Conservation (phyloP, 2,113 vertebrate species). For the Gymnobelideus leadbeateri region DNA sequence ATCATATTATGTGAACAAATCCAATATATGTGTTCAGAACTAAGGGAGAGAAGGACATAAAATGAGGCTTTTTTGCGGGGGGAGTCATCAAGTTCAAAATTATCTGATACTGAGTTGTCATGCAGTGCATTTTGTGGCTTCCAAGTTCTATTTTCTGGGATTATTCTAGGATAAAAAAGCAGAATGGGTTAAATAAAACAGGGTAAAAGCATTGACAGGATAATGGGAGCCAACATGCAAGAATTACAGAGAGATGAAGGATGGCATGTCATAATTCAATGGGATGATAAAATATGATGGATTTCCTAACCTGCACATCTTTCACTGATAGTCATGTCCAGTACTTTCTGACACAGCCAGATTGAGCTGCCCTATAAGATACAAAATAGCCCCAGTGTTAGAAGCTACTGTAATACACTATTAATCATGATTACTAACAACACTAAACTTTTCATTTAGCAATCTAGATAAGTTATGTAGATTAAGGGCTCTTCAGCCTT, state of each 20-base stretch:
- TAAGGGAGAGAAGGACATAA: neutral
- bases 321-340: slow-evolving; percentile 70
- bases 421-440: neutral
- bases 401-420: slow-evolving; percentile 25
- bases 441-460: neutral
- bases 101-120: neutral
- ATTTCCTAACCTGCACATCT: slow-evolving; percentile 79
- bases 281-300: slow-evolving; percentile 78
- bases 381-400: slow-evolving; percentile 51
- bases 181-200: slow-evolving; percentile 68
- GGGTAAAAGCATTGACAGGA: slow-evolving; percentile 68
- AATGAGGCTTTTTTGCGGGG: neutral
- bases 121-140: neutral
- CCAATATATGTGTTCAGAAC: neutral
- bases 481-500: neutral
- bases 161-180: slow-evolving; percentile 69
- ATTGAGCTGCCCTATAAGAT: slow-evolving; percentile 47
- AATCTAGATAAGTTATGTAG: neutral
- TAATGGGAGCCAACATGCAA: slow-evolving; percentile 67
- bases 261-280: slow-evolving; percentile 77
- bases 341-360: slow-evolving; percentile 67
- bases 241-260: slow-evolving; percentile 77
- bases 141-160: slow-evolving; percentile 45
- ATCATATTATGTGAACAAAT: neutral
- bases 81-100: neutral